Evolutionary conservation across 2,888 invertebrate species (phyloP), one percentile per base, ranked within the genome.

Genomic region (Epistrophella euchroma): DNA sequence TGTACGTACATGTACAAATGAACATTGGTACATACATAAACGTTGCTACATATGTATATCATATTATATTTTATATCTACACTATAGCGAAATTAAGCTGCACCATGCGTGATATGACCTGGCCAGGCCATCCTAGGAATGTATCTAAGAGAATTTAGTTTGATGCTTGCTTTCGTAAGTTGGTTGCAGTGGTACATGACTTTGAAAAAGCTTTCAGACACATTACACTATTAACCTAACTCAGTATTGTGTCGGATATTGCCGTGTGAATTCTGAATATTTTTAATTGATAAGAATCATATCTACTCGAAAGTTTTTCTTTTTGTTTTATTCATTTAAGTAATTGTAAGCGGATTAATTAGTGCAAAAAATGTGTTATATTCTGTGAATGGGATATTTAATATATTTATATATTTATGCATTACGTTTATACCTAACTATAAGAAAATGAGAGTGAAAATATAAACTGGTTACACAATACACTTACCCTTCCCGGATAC

Each of bases 181-280:
- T 75, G 60, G 32, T 72, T 62, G 58, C 25, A 76, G 52, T 47
- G 43, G 64, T 70, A 56, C 40, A 22, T 70, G 68, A 75, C 72
- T 85, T 85, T 80, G 56, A 50, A 77, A 56, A 55, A 85, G 81
- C 85, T 85, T 85, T 81, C 66, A 50, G 47, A 71, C 79, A 75
- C 71, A 79, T 85, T 71, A 76, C 66, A 77, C 56, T 74, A 64
- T 45, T 70, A 81, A 77, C 32, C 60, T 73, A 73, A 66, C 17
- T 85, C 85, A 85, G 85, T 85, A 85, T 73, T 68, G 85, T 85
- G 68, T 81, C 85, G 81, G 76, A 79, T 81, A 85, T 81, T 85
- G 81, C 70, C 75, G 72, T 37, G 85, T 76, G 73, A 81, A 85
- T 85, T 76, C 37, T 73, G 76, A 68, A 58, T 80, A 55, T 72